Conservation (phyloP, 2,888 invertebrate species). For the Barypeithes pellucidus region DNA sequence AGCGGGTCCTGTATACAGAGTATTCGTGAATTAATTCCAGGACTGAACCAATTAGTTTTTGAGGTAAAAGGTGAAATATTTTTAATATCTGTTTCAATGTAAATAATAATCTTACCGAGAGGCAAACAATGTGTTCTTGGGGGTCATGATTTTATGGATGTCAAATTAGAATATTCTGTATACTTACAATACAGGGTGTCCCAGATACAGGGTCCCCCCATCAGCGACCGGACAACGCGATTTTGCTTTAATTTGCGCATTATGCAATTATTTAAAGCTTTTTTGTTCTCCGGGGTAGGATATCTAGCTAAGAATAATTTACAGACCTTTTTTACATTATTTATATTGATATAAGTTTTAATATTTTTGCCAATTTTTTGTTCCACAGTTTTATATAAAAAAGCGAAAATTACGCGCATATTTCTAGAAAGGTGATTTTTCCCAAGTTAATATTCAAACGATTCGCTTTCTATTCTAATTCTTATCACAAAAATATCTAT, state of each 20-base stretch:
- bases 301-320: conserved; percentile 38
- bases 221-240: neutral
- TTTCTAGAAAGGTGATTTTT: neutral
- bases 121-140: too few relatives aligned
- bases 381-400: conserved; percentile 19
- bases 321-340: conserved; percentile 43
- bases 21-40: too few relatives aligned
- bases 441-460: conserved; percentile 1
- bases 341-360: conserved; percentile 30
- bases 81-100: too few relatives aligned
- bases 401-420: neutral
- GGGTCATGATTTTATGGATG: too few relatives aligned
- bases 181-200: too few relatives aligned
- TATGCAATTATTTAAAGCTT: conserved; percentile 38
- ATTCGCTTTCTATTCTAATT: conserved; percentile 6
- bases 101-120: too few relatives aligned
- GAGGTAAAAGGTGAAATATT: too few relatives aligned
- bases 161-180: too few relatives aligned
- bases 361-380: conserved; percentile 37
- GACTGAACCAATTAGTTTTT: too few relatives aligned
- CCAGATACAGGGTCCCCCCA: neutral
- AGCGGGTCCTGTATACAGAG: neutral
- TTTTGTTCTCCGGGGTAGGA: conserved; percentile 21
- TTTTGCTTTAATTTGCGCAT: conserved; percentile 33
- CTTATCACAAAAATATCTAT: conserved; percentile 35